Evolutionary conservation across 2,888 invertebrate genomes (phyloP), one percentile per base, ranked within the genome.

Genomic region (Oconnorella tubifera): DNA sequence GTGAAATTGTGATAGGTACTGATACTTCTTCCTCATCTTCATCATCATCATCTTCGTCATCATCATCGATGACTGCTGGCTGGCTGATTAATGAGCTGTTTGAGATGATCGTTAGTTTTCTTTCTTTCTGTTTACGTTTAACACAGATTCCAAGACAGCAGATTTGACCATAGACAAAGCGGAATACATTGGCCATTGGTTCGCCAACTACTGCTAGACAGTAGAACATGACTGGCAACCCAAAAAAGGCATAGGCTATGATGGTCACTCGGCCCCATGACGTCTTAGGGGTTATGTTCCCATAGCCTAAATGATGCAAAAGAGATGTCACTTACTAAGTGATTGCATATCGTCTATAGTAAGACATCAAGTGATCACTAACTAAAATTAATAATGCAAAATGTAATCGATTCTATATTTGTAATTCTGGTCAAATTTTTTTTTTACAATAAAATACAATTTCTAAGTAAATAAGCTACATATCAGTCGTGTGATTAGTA

Each of bases 161-260:
- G 33, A 55, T 32, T 19, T 55, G 48, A 40, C 48, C 25, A 40
- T 53, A 62, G 56, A 33, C 27, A 31, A 58, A 68, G 31, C 69
- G 40, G 56, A 69, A 69, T 14, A 69, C 64, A 51, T 84, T 83
- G 1, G 84, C 84, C 66, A 85, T 74, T 28, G 83, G 82, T 68
- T 84, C 84, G n/a, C 84, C 84, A 62, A 85, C 83, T 72, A 84
- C 84, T 0, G 84, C 83, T 67, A 85, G 74, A 70, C 83, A 85
- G 33, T 85, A 73, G 62, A 85, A 76, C 83, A 85, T 84, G 32
- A 85, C 74, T 0, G 85, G 85, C 27, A 85, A 84, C 10, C 84
- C 84, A 27, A 82, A 70, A 14, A 80, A 74, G 4, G 82, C 81
- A 71, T 82, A 82, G 10, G 80, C 77, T 27, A 82, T 81, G 66